Evolutionary conservation across 2,888 invertebrate species (phyloP).

Genomic region (Achlya flavicornis): DNA sequence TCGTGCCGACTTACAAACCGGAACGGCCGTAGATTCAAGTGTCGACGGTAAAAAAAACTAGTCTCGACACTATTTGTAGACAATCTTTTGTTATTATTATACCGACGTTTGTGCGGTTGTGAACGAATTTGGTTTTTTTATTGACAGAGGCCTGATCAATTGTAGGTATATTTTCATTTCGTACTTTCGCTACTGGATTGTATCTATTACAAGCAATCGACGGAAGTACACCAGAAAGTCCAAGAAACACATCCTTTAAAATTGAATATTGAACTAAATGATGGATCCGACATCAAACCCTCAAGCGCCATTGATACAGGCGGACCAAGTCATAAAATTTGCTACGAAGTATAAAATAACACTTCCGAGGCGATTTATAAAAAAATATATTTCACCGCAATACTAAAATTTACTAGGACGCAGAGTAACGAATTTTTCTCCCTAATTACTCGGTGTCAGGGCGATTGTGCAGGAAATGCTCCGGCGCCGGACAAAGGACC

Average conservation of each 20-base stretch:
- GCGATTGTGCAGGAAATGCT: slow-evolving; percentile 81
- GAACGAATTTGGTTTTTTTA: slow-evolving; percentile 24
- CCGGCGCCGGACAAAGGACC: slow-evolving; percentile 72
- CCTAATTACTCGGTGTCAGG: slow-evolving; percentile 82
- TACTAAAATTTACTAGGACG: slow-evolving; percentile 65
- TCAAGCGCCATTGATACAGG: background rate
- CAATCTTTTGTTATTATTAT: slow-evolving; percentile 47
- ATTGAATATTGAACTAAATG: background rate
- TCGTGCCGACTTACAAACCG: slow-evolving; percentile 80
- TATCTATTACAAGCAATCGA: background rate
- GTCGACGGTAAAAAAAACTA: slow-evolving; percentile 68
- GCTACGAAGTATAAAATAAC: slow-evolving; percentile 19
- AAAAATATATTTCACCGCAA: slow-evolving; percentile 53
- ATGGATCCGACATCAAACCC: background rate
- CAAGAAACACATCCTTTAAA: too few relatives aligned
- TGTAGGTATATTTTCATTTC: slow-evolving; percentile 26
- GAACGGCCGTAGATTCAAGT: slow-evolving; percentile 75
- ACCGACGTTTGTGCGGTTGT: slow-evolving; percentile 24
- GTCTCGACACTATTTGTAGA: slow-evolving; percentile 62
- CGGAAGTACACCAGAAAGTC: too few relatives aligned
- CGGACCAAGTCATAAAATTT: background rate
- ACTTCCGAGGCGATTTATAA: slow-evolving; percentile 31
- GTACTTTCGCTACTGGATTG: slow-evolving; percentile 17
- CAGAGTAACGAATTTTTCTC: slow-evolving; percentile 79
- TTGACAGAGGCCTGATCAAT: slow-evolving; percentile 28